These are phyloP conservation scores for Notolepis coatsorum DNA, from an alignment of 2,797 vertebrate genomes.

Conservation along the genomic window DNA sequence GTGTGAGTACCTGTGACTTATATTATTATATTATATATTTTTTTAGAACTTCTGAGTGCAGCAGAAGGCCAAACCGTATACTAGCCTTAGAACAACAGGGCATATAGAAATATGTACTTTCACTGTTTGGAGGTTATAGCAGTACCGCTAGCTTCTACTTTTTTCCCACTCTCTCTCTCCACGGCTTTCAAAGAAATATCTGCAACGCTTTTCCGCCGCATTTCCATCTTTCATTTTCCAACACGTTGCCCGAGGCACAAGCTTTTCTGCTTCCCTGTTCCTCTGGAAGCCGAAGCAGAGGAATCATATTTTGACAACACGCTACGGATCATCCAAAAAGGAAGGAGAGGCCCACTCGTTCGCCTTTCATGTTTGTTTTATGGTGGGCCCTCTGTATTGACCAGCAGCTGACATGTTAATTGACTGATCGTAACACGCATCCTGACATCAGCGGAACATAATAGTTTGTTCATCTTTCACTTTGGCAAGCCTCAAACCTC, in stretches of 20 bases:
- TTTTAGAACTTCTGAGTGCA: slow-evolving; percentile 44
- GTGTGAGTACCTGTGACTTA: no score
- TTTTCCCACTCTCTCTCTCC: not conserved
- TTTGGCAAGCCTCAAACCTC: not conserved
- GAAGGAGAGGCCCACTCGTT: slow-evolving; percentile 18
- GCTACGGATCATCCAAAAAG: slow-evolving; percentile 16
- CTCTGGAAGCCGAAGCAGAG: slow-evolving; percentile 20
- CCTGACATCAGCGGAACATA: slow-evolving; percentile 28
- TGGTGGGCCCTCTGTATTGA: not conserved
- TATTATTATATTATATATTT: no score
- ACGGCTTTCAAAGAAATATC: slow-evolving; percentile 33
- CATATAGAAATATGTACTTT: slow-evolving; percentile 14
- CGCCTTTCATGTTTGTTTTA: slow-evolving; percentile 35
- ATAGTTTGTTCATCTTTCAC: not conserved
- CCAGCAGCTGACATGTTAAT: slow-evolving; percentile 10
- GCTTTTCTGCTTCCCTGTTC: slow-evolving; percentile 29
- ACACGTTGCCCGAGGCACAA: slow-evolving; percentile 53
- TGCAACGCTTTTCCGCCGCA: slow-evolving; percentile 31
- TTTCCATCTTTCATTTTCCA: slow-evolving; percentile 58
- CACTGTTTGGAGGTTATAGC: slow-evolving; percentile 3
- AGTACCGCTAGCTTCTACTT: slow-evolving; percentile 11
- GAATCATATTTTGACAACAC: slow-evolving; percentile 27
- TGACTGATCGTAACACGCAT: slow-evolving; percentile 19
- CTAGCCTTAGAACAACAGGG: not conserved
- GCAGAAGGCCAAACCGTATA: slow-evolving; percentile 20